Evolutionary conservation across 2,113 vertebrate genomes (phyloP).

Genomic region (Rostratula benghalensis): DNA sequence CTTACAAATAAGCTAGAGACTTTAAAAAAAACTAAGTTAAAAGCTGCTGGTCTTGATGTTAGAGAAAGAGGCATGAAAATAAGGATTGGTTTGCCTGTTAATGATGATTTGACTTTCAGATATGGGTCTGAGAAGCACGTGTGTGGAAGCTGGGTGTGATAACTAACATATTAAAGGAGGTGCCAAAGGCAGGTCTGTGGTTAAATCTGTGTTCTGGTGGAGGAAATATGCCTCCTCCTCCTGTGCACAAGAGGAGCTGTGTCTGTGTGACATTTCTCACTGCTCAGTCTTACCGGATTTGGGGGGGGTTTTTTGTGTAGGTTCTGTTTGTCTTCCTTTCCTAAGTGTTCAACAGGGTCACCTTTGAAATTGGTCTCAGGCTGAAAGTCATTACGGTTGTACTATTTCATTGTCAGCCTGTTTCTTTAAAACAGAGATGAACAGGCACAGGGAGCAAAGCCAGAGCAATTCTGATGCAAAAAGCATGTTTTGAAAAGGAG

Average conservation of each 20-base stretch:
- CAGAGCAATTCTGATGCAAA: not conserved
- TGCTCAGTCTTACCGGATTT: not conserved
- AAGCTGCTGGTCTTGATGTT: not conserved
- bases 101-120: not conserved
- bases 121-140: not conserved
- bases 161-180: not conserved
- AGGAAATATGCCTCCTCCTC: not conserved
- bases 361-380: not conserved
- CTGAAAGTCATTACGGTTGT: not conserved
- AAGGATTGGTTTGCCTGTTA: not conserved
- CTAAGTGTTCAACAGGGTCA: not conserved
- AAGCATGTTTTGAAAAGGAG: not conserved
- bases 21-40: not conserved
- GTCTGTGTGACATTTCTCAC: not conserved
- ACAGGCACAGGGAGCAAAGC: not conserved
- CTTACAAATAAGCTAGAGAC: not conserved
- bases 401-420: not conserved
- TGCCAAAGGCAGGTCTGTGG: not conserved
- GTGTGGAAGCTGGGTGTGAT: not conserved
- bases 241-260: not conserved
- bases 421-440: not conserved
- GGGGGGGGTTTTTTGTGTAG: not conserved
- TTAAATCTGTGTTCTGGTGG: not conserved
- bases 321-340: not conserved
- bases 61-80: not conserved